Conservation (phyloP, 2,888 invertebrate genomes). For the Clepsis dumicolana region DNA sequence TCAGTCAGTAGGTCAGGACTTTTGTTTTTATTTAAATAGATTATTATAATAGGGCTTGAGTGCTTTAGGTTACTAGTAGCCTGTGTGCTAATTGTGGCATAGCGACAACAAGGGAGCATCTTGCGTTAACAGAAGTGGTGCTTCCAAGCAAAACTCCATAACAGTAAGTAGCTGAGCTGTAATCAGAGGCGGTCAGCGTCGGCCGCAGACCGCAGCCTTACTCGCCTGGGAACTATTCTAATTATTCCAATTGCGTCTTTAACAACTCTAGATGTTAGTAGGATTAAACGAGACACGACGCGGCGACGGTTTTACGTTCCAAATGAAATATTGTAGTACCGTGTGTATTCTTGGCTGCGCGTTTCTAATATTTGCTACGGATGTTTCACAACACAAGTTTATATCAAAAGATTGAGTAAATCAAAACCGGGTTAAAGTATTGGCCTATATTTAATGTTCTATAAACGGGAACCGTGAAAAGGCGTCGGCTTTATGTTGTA, state of each 20-base stretch:
- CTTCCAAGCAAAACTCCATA: slow-evolving; percentile 36
- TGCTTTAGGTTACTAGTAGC: slow-evolving; percentile 7
- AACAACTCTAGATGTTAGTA: slow-evolving; percentile 43
- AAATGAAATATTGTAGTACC: slow-evolving; percentile 4
- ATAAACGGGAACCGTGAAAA: slow-evolving; percentile 19
- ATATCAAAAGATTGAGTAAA: slow-evolving; percentile 23
- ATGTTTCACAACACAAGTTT: neutral
- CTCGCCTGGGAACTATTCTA: slow-evolving; percentile 50
- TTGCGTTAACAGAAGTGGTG: slow-evolving; percentile 15
- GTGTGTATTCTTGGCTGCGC: neutral
- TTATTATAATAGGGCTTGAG: neutral
- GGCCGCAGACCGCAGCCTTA: slow-evolving; percentile 66
- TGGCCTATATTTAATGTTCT: slow-evolving; percentile 31
- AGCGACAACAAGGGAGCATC: slow-evolving; percentile 15
- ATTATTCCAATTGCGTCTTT: slow-evolving; percentile 55
- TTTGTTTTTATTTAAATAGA: too few relatives aligned
- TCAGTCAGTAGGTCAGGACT: too few relatives aligned
- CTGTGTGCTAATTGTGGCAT: neutral
- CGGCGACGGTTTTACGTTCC: slow-evolving; percentile 11
- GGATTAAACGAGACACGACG: slow-evolving; percentile 30
- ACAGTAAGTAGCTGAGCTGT: slow-evolving; percentile 59
- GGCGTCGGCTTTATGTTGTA: slow-evolving; percentile 16
- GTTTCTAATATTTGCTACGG: neutral
- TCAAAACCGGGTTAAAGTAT: slow-evolving; percentile 15
- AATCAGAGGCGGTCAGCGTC: slow-evolving; percentile 57